Conservation (phyloP, 2,797 vertebrate genomes). For the Iguana delicatissima region DNA sequence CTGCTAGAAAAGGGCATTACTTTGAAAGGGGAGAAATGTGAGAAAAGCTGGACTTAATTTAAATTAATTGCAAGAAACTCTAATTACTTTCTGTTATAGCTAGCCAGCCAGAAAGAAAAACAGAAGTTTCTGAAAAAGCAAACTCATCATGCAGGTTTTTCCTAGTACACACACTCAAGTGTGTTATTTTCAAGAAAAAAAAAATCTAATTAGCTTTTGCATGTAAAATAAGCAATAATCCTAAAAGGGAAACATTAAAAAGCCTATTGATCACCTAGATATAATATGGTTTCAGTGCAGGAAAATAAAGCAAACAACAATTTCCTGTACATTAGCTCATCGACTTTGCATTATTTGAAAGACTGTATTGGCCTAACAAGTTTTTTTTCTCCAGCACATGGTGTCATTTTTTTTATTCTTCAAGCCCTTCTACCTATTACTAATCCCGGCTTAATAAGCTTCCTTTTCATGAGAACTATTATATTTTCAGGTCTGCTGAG, state of each 20-base stretch:
- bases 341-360: conserved; percentile 25
- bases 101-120: conserved; percentile 16
- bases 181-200: conserved; percentile 35
- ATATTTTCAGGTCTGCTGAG: conserved; percentile 13
- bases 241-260: conserved; percentile 58
- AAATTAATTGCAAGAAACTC: conserved; percentile 61
- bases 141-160: conserved; percentile 38
- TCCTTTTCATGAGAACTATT: conserved; percentile 39
- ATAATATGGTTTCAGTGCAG: conserved; percentile 59
- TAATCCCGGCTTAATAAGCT: conserved; percentile 40
- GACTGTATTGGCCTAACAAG: conserved; percentile 25
- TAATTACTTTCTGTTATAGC: conserved; percentile 37
- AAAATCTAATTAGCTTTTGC: conserved; percentile 56
- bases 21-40: conserved; percentile 22
- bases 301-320: not conserved
- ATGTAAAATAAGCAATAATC: conserved; percentile 53
- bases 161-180: conserved; percentile 41
- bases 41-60: conserved; percentile 52
- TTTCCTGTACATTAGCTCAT: not conserved
- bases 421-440: conserved; percentile 3
- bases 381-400: not conserved
- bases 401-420: conserved; percentile 38
- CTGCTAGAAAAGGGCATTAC: not conserved
- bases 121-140: conserved; percentile 45
- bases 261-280: conserved; percentile 35